Conservation (phyloP, 2,113 vertebrate genomes). For the Procavia capensis region DNA sequence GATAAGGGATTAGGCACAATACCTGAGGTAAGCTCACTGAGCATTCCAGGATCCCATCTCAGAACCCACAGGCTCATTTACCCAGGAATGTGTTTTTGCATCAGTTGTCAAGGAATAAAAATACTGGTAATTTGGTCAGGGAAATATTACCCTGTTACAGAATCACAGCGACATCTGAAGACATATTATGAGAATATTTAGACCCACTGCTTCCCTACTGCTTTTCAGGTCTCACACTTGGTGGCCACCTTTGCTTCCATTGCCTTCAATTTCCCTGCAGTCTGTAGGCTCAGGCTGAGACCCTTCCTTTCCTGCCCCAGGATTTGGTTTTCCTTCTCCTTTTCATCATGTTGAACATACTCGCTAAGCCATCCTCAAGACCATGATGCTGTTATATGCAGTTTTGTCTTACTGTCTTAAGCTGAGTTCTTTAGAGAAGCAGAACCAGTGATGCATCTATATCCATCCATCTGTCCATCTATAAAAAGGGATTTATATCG, state of each 20-base stretch:
- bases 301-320: not conserved
- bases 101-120: not conserved
- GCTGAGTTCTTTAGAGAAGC: too few relatives aligned
- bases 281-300: not conserved
- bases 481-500: too few relatives aligned
- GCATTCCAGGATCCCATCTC: not conserved
- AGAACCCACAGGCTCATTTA: not conserved
- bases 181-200: not conserved
- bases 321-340: not conserved
- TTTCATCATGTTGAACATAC: not conserved
- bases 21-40: rapidly evolving
- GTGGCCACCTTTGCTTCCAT: not conserved
- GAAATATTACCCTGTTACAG: not conserved
- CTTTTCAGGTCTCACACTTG: not conserved
- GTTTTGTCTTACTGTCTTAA: not conserved
- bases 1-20: rapidly evolving
- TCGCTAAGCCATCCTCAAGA: rapidly evolving
- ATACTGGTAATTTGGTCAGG: not conserved
- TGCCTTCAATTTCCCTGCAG: not conserved
- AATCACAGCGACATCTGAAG: not conserved
- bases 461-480: too few relatives aligned
- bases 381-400: rapidly evolving
- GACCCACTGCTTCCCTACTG: not conserved
- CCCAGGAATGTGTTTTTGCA: not conserved
- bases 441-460: too few relatives aligned